Evolutionary conservation across 1,140 invertebrate species (phyloP), one percentile per base, ranked within the genome.

Genomic region (Ptiloglossa arizonensis): DNA sequence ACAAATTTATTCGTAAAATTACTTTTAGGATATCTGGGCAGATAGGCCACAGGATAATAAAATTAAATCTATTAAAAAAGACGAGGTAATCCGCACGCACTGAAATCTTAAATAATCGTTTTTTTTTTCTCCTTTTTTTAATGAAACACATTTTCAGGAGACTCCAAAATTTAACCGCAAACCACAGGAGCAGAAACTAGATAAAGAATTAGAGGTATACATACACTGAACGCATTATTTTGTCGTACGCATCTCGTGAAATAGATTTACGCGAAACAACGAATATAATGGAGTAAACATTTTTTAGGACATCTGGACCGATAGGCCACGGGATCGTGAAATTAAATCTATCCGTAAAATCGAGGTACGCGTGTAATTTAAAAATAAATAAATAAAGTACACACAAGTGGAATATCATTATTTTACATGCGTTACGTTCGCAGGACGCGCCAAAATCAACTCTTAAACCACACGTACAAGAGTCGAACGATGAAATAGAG

Each of bases 261-360:
- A 38, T 50, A 4, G 19, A 24, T 24, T n/a, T 24, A 24, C 5
- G 24, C 1, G 19, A 19, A 4, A 50, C 1, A 22, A n/a, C 5
- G 3, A 50, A n/a, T 17, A n/a, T n/a, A 4, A 5, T 17, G 3
- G 5, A 11, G 32, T 35, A 6, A 29, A 52, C 2, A 38, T 15
- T 35, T 57, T 41, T 13, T 62, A 81, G 79, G 72, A 81, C 27
- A 76, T 78, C 32, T 75, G 77, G 80, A 41, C 48, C 17, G 66
- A 64, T 64, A 80, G 9, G 44, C 48, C 46, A 0, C 35, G 13
- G 2, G 56, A 81, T 38, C 54, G 35, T 9, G 78, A 64, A 46
- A 64, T 66, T 24, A 77, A 71, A 27, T 15, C 50, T 32, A 70
- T 81, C 8, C 60, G 19, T 24, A 81, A 38, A 19, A 24, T 35